Evolutionary conservation across 2,888 invertebrate genomes (phyloP).

Genomic region (Mactromeris polynyma): DNA sequence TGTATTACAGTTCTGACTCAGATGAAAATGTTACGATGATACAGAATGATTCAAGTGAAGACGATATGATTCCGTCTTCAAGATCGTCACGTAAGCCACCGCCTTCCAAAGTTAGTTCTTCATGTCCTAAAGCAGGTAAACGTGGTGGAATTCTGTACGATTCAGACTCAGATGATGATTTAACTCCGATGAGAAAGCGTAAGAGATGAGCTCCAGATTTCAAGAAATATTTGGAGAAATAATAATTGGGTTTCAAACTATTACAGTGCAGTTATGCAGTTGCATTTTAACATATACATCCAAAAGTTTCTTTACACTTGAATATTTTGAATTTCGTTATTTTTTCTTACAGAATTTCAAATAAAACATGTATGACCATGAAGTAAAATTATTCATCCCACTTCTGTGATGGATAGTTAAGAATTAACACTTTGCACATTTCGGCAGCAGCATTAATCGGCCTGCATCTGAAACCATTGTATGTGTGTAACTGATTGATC

Average conservation of each 20-base stretch:
- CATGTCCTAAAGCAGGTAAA: constrained; percentile 22
- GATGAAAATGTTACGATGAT: constrained; percentile 22
- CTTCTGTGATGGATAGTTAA: too few species aligned
- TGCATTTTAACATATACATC: too few species aligned
- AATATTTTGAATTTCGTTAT: too few species aligned
- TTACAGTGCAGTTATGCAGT: too few species aligned
- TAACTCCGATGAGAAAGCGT: constrained; percentile 43
- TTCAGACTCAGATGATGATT: constrained; percentile 58
- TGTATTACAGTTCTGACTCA: constrained; percentile 43
- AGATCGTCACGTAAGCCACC: constrained; percentile 21
- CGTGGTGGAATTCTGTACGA: constrained; percentile 52
- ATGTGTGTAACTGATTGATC: background rate
- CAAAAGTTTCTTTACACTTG: too few species aligned
- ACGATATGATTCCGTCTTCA: constrained; percentile 34
- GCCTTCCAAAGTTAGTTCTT: background rate
- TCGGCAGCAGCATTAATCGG: too few species aligned
- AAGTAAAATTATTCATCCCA: too few species aligned
- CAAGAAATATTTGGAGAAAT: background rate
- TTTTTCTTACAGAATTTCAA: too few species aligned
- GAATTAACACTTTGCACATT: too few species aligned
- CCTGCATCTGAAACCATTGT: too few species aligned
- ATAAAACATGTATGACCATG: too few species aligned
- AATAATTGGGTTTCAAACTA: too few species aligned
- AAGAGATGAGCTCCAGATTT: background rate
- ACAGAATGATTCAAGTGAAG: constrained; percentile 46